These are phyloP conservation scores for Phocoena sinus DNA, from an alignment of 2,113 vertebrate genomes.

Conservation along the genomic window DNA sequence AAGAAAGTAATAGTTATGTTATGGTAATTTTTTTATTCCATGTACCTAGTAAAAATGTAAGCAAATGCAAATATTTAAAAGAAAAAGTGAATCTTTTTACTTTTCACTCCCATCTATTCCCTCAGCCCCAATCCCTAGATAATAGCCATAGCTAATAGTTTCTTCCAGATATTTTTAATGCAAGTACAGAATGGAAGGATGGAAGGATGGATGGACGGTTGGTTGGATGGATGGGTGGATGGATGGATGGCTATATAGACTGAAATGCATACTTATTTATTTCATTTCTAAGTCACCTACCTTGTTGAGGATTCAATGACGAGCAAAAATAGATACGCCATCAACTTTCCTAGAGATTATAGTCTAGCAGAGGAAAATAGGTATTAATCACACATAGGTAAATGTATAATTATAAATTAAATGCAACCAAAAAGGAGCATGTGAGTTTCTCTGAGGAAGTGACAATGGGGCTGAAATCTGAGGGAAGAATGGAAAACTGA, in stretches of 20 bases:
- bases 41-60: neutral
- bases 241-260: neutral
- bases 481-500: neutral
- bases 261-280: neutral
- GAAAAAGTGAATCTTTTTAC: neutral
- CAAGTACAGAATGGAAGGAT: neutral
- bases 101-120: neutral
- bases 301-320: neutral
- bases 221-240: neutral
- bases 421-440: neutral
- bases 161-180: neutral
- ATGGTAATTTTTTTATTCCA: neutral
- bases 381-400: neutral
- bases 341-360: neutral
- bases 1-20: neutral
- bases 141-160: neutral
- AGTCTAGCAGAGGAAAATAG: neutral
- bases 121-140: neutral
- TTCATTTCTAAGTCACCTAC: neutral
- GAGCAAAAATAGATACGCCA: neutral
- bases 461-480: neutral
- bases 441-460: neutral
- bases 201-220: neutral
- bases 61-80: neutral
- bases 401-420: neutral